Evolutionary conservation across 2,888 invertebrate species (phyloP), one percentile per base, ranked within the genome.

Genomic region (Belgica antarctica): DNA sequence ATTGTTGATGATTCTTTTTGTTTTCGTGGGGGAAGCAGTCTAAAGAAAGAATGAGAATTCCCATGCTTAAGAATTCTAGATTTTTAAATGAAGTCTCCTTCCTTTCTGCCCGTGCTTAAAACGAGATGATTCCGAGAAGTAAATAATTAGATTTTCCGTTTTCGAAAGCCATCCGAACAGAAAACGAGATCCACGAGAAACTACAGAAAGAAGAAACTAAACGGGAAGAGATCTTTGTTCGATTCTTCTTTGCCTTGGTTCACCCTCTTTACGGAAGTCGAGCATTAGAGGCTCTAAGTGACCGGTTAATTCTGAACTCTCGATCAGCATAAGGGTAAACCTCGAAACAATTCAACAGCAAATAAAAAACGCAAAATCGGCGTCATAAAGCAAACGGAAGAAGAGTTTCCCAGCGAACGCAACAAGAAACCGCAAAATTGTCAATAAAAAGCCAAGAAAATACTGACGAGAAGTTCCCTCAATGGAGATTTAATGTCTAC

Each of bases 91-190:
- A 52, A 52, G 22, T 5, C 19, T 52, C 22, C 2, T 17, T 17
- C 22, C 17, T 19, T 52, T 17, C 15, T 3, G 10, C 15, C 15
- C 12, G 7, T 31, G 34, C 12, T 31, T 31, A 8, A 41, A 41
- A 41, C 7, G 52, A 17, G 52, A 22, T 52, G 52, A 52, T 52
- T 52, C 52, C 52, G 61, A 61, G 28, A 28, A 61, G 65, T n/a
- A 66, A 66, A 66, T 66, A 66, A 66, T 66, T 66, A 66, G 47
- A 66, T 66, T 66, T 66, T 66, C 65, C 65, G 65, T 66, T 63
- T 52, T 52, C 41, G 41, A 34, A 34, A 52, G 52, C 52, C 52
- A 52, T 2, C 52, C 2, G 22, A 52, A 22, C 52, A 7, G 34
- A 17, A 52, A 52, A 52, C 22, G 19, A n/a, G n/a, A n/a, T n/a